Percentiles rank a stretch among this genome's conserved stretches.
Conservation (phyloP, 2,113 vertebrate species). For the Hirundichthys speculiger region DNA sequence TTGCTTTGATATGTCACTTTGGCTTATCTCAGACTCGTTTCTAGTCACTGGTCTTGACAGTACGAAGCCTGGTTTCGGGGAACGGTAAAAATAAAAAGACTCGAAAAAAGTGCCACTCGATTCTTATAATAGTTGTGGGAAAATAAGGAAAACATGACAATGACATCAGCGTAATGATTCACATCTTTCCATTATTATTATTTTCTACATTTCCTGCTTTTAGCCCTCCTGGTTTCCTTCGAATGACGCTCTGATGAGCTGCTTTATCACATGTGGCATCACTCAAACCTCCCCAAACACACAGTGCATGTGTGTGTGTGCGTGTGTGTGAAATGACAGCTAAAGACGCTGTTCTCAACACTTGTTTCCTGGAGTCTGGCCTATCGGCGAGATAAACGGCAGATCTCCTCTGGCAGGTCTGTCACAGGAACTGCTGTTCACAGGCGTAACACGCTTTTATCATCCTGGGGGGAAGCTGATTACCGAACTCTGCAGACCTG, state of each 20-base stretch:
- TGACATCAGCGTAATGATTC: neutral
- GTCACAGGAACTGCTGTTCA: slow-evolving; percentile 56
- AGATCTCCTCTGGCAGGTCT: slow-evolving; percentile 70
- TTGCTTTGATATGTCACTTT: too few species aligned
- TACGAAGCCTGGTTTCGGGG: too few species aligned
- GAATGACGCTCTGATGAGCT: slow-evolving; percentile 20
- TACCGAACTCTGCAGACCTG: slow-evolving; percentile 31
- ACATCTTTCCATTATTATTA: neutral
- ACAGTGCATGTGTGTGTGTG: slow-evolving; percentile 19
- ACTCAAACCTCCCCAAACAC: slow-evolving; percentile 1
- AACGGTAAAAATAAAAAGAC: too few species aligned
- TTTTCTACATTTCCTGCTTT: neutral
- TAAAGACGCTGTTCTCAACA: slow-evolving; percentile 56
- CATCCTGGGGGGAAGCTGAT: slow-evolving; percentile 45
- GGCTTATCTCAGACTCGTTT: too few species aligned
- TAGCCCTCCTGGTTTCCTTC: slow-evolving; percentile 14
- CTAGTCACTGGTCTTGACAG: too few species aligned
- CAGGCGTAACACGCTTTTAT: slow-evolving; percentile 53
- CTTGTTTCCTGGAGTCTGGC: slow-evolving; percentile 68
- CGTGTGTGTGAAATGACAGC: slow-evolving; percentile 38
- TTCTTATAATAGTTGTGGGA: too few species aligned
- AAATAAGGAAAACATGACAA: too few species aligned
- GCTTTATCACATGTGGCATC: slow-evolving; percentile 41
- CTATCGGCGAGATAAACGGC: slow-evolving; percentile 73
- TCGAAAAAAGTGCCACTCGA: too few species aligned